Evolutionary conservation across 64 coral and sea anemone genomes (phyloP).

Genomic region (Dendronephthya gigantea): DNA sequence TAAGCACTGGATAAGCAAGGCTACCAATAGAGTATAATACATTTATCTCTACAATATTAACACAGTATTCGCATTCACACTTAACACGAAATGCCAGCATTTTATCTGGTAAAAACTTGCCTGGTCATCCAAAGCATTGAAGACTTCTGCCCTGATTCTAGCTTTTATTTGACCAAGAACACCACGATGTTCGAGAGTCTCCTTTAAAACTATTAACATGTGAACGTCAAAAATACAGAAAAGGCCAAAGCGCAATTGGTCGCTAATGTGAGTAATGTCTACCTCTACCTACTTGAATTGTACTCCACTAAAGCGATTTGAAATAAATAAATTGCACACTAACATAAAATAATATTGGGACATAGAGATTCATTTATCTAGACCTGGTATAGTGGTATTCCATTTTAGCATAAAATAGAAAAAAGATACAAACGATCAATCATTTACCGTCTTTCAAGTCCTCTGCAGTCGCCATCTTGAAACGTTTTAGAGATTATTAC

Average conservation of each 20-base stretch:
- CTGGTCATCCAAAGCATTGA: slow-evolving; percentile 89
- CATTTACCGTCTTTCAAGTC: slow-evolving; percentile 71
- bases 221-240: neutral
- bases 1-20: too few species aligned
- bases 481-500: neutral
- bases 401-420: too few species aligned
- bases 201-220: slow-evolving; percentile 57
- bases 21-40: too few species aligned
- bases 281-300: neutral
- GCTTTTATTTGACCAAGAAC: slow-evolving; percentile 91
- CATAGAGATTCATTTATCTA: too few species aligned
- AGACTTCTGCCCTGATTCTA: slow-evolving; percentile 81
- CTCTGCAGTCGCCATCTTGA: slow-evolving; percentile 89
- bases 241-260: too few species aligned
- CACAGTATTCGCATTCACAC: too few species aligned
- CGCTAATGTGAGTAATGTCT: too few species aligned
- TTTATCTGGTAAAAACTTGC: slow-evolving; percentile 19
- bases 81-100: neutral
- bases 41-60: too few species aligned
- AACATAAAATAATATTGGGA: too few species aligned
- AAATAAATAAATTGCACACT: neutral
- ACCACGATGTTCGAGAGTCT: slow-evolving; percentile 85
- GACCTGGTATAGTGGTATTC: too few species aligned
- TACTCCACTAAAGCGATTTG: neutral
- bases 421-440: neutral